Evolutionary conservation across 1,140 invertebrate species (phyloP).

Genomic region (Anagrus nilaparvatae): DNA sequence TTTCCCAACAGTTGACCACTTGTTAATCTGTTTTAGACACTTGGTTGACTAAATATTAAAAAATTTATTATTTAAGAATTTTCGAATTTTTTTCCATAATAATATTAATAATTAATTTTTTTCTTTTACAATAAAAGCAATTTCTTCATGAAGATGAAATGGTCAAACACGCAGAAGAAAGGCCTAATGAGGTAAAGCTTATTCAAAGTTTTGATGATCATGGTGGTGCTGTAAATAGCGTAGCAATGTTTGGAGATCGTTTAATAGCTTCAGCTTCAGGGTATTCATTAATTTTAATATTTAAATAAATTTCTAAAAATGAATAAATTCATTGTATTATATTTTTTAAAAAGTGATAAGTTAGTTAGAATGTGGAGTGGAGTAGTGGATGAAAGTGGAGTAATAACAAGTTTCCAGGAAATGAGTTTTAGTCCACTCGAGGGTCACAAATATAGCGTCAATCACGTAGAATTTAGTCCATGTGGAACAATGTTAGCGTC

Average conservation of each 20-base stretch:
- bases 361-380: constrained; percentile 43
- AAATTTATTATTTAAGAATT: too few species aligned
- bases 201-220: constrained; percentile 44
- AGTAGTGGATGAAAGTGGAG: constrained; percentile 27
- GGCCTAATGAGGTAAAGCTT: constrained; percentile 37
- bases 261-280: constrained; percentile 47
- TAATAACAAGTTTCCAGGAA: constrained; percentile 34
- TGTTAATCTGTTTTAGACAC: too few species aligned
- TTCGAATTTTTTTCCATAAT: too few species aligned
- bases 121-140: too few species aligned
- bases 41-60: too few species aligned
- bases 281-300: constrained; percentile 19
- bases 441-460: constrained; percentile 52
- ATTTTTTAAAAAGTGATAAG: constrained; percentile 43
- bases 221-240: constrained; percentile 47
- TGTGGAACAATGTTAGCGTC: constrained; percentile 55
- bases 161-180: constrained; percentile 34
- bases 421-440: constrained; percentile 42
- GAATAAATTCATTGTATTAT: constrained; percentile 9
- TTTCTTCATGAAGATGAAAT: constrained; percentile 36
- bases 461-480: constrained; percentile 56
- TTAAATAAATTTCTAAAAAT: constrained; percentile 4
- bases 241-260: constrained; percentile 41
- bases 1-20: too few species aligned
- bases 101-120: too few species aligned